Conservation (phyloP, 1,140 invertebrate species). For the Drosophila tani region DNA sequence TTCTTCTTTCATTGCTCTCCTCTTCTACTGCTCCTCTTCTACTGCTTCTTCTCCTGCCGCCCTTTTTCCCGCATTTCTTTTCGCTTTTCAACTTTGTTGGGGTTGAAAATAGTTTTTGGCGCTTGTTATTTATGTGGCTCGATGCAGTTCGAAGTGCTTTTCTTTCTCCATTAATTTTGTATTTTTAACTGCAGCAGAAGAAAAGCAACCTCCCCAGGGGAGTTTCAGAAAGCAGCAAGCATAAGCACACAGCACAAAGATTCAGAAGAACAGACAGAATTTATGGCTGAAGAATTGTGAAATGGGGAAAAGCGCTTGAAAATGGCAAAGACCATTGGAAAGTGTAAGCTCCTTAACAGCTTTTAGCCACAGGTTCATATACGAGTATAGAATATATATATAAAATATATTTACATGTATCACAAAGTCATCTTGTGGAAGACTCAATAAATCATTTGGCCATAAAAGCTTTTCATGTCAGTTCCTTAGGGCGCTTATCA, state of each 20-base stretch:
- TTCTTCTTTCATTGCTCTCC: too few relatives aligned
- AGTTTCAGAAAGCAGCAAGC: background rate
- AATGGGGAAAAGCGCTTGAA: background rate
- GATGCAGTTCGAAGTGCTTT: slow-evolving; percentile 49
- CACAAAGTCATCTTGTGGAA: background rate
- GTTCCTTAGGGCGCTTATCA: slow-evolving; percentile 2
- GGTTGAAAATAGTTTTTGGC: slow-evolving; percentile 44
- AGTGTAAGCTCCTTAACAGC: slow-evolving; percentile 20
- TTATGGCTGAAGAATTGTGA: slow-evolving; percentile 17
- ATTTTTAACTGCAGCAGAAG: slow-evolving; percentile 43
- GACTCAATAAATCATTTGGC: slow-evolving; percentile 23
- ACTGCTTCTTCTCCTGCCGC: background rate
- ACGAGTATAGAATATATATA: background rate
- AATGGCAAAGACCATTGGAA: slow-evolving; percentile 3
- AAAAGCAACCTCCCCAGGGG: background rate
- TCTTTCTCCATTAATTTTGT: slow-evolving; percentile 48
- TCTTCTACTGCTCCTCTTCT: too few relatives aligned
- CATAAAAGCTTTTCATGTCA: slow-evolving; percentile 11
- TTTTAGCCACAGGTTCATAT: slow-evolving; percentile 5
- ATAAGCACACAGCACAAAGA: background rate
- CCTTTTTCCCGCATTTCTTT: background rate
- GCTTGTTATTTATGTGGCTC: slow-evolving; percentile 51
- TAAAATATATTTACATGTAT: background rate
- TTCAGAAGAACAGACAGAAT: background rate
- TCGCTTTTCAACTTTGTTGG: background rate